Evolutionary conservation across 2,113 vertebrate genomes (phyloP).

Genomic region (Ammodytes dubius): DNA sequence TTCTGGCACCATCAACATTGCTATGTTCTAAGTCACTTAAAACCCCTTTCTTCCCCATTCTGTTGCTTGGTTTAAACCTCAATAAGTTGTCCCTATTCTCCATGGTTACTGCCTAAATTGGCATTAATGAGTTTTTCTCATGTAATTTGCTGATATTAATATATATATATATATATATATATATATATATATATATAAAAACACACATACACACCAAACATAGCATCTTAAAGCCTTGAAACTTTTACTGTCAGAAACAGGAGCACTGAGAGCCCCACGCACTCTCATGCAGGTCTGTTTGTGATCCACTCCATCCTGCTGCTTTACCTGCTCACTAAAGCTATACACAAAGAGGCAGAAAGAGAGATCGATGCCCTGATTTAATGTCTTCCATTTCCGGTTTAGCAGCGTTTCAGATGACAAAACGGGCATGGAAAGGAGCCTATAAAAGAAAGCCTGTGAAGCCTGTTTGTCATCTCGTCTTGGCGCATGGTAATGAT

Average conservation of each 20-base stretch:
- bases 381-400: slow-evolving; percentile 30
- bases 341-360: slow-evolving; percentile 42
- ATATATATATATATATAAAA: slow-evolving; percentile 10
- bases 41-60: no score
- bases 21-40: no score
- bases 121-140: no score
- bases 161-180: no score
- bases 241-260: slow-evolving; percentile 61
- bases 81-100: no score
- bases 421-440: slow-evolving; percentile 43
- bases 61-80: no score
- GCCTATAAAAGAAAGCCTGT: slow-evolving; percentile 48
- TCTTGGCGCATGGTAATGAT: slow-evolving; percentile 33
- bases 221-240: slow-evolving; percentile 44
- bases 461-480: slow-evolving; percentile 48
- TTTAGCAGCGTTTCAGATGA: slow-evolving; percentile 41
- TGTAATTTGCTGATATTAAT: no score
- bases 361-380: slow-evolving; percentile 35
- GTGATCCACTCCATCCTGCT: slow-evolving; percentile 45
- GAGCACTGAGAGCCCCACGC: slow-evolving; percentile 57
- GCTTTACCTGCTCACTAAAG: slow-evolving; percentile 50
- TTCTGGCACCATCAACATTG: no score
- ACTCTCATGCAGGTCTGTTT: slow-evolving; percentile 14
- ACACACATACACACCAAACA: slow-evolving; percentile 33
- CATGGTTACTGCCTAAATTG: no score